Evolutionary conservation across 2,797 vertebrate species (phyloP).

Genomic region (Loris lydekkerianus): DNA sequence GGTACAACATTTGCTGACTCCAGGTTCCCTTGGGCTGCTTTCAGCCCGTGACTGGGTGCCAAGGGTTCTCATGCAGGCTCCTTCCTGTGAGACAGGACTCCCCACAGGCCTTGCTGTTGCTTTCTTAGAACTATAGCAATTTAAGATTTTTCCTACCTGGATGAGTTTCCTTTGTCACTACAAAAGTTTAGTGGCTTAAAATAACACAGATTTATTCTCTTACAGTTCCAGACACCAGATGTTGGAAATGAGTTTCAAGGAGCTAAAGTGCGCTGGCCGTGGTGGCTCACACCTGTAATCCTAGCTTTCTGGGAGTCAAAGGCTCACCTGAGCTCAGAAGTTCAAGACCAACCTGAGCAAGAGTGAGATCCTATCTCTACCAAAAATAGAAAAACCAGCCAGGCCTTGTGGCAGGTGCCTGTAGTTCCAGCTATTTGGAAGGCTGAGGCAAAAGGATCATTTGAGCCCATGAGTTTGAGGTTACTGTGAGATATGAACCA

Average conservation of each 20-base stretch:
- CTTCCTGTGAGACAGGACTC: not conserved
- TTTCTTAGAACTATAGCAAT: not conserved
- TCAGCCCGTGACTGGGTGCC: not conserved
- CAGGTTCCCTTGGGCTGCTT: not conserved
- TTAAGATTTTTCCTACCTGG: not conserved
- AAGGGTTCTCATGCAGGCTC: not conserved
- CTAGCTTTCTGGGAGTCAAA: no score
- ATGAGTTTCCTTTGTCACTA: not conserved
- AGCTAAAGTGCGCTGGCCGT: not conserved
- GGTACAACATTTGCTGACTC: accelerated
- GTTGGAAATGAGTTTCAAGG: not conserved
- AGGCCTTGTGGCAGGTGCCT: no score
- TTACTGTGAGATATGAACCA: no score
- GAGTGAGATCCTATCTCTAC: no score
- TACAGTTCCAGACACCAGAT: not conserved
- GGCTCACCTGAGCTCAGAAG: no score
- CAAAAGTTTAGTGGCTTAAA: not conserved
- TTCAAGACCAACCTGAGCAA: no score
- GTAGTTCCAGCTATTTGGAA: no score
- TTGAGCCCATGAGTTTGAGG: no score
- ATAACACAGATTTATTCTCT: not conserved
- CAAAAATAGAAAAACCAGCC: no score
- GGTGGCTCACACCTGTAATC: no score
- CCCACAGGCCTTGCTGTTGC: not conserved
- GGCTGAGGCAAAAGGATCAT: no score